Conservation (phyloP, 2,888 invertebrate genomes). For the Lordiphosa fenestrarum region DNA sequence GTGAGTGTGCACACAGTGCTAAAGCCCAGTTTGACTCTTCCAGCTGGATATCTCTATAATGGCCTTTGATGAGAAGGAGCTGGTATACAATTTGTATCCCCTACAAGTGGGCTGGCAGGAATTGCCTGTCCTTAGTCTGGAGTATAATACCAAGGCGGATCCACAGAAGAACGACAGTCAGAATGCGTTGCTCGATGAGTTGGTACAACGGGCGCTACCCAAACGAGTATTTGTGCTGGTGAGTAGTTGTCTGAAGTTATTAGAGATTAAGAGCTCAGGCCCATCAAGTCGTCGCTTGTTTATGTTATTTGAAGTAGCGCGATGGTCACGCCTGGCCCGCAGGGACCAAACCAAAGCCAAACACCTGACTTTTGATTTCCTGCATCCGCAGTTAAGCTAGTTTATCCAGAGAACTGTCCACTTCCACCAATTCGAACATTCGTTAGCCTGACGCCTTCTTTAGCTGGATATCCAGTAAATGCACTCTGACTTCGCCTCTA, state of each 20-base stretch:
- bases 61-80: slow-evolving; percentile 78
- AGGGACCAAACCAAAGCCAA: too few species aligned
- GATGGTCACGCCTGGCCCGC: too few species aligned
- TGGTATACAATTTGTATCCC: slow-evolving; percentile 79
- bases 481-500: too few species aligned
- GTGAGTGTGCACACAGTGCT: background rate
- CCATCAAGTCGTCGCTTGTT: background rate
- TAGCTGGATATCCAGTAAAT: too few species aligned
- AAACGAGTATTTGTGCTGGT: slow-evolving; percentile 80
- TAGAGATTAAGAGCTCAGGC: too few species aligned
- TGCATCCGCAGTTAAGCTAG: too few species aligned
- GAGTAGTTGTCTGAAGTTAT: slow-evolving; percentile 33
- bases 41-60: slow-evolving; percentile 80
- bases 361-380: too few species aligned
- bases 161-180: slow-evolving; percentile 77
- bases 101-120: slow-evolving; percentile 80
- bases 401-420: too few species aligned
- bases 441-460: too few species aligned
- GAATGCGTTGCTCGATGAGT: slow-evolving; percentile 75
- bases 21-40: slow-evolving; percentile 2
- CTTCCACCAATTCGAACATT: too few species aligned
- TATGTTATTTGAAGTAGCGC: too few species aligned
- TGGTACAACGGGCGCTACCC: slow-evolving; percentile 80
- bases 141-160: slow-evolving; percentile 78
- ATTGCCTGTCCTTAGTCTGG: slow-evolving; percentile 78